Evolutionary conservation across 2,888 invertebrate species (phyloP).

Genomic region (Cosmia pyralina): DNA sequence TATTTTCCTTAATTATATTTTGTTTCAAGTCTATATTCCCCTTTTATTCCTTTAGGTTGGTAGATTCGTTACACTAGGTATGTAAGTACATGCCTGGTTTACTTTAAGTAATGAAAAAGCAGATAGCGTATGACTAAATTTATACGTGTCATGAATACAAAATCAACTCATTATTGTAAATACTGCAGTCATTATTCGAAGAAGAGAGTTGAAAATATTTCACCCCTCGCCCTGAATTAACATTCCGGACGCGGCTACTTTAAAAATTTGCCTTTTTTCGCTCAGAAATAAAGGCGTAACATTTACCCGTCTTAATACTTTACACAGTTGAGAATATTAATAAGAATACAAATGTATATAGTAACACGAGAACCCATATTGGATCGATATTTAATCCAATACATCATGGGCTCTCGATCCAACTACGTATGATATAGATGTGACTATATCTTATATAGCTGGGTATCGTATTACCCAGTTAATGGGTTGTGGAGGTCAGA

Average conservation of each 20-base stretch:
- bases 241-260: conserved; percentile 74
- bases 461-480: too few species aligned
- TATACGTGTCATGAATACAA: conserved; percentile 63
- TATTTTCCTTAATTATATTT: too few species aligned
- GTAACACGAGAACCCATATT: conserved; percentile 14
- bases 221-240: conserved; percentile 71
- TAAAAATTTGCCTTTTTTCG: conserved; percentile 74
- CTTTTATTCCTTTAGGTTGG: too few species aligned
- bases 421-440: not conserved
- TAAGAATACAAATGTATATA: conserved; percentile 63
- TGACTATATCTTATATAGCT: too few species aligned
- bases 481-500: too few species aligned
- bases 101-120: conserved; percentile 33
- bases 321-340: conserved; percentile 74
- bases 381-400: too few species aligned
- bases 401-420: too few species aligned
- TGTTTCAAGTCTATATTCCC: too few species aligned
- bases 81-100: not conserved
- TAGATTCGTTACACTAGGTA: too few species aligned
- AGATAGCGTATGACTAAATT: conserved; percentile 61
- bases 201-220: conserved; percentile 73
- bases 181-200: conserved; percentile 72
- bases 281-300: conserved; percentile 77
- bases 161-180: conserved; percentile 66
- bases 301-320: conserved; percentile 75